Conservation (phyloP, 2,113 vertebrate species). For the Lophotis ruficrista region DNA sequence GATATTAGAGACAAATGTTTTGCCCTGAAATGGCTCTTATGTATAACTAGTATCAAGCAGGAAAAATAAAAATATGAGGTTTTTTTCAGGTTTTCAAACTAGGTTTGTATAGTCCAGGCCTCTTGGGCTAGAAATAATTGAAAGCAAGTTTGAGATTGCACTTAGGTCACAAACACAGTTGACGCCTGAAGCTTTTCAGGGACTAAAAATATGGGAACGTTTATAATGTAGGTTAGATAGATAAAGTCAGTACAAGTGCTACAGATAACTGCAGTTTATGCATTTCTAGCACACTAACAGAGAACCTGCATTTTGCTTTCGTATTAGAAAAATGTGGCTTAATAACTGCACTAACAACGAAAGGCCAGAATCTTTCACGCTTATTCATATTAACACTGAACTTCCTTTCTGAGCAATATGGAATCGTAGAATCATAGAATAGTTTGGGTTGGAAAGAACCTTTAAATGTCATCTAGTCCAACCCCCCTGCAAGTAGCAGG, state of each 20-base stretch:
- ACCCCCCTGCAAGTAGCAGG: no score
- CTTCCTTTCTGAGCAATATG: not conserved
- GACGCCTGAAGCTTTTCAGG: constrained; percentile 70
- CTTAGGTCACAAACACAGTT: constrained; percentile 66
- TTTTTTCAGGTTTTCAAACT: constrained; percentile 65
- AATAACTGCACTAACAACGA: not conserved
- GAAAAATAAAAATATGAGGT: constrained; percentile 3
- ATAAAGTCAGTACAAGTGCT: constrained; percentile 60
- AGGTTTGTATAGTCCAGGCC: constrained; percentile 62
- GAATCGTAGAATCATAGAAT: no score
- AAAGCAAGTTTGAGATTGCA: constrained; percentile 73
- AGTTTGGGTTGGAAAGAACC: no score
- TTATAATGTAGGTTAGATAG: constrained; percentile 68
- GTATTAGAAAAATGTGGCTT: constrained; percentile 34
- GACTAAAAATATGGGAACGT: constrained; percentile 51
- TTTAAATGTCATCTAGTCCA: no score
- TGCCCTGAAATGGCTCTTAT: constrained; percentile 39
- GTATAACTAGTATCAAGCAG: constrained; percentile 26
- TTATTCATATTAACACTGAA: not conserved
- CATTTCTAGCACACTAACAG: constrained; percentile 15
- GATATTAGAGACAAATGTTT: constrained; percentile 42
- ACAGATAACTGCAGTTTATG: constrained; percentile 33
- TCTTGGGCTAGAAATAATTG: constrained; percentile 77
- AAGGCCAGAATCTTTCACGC: not conserved
- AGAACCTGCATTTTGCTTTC: constrained; percentile 2